Conservation (phyloP, 2,797 vertebrate genomes). For the Bradypus variegatus region DNA sequence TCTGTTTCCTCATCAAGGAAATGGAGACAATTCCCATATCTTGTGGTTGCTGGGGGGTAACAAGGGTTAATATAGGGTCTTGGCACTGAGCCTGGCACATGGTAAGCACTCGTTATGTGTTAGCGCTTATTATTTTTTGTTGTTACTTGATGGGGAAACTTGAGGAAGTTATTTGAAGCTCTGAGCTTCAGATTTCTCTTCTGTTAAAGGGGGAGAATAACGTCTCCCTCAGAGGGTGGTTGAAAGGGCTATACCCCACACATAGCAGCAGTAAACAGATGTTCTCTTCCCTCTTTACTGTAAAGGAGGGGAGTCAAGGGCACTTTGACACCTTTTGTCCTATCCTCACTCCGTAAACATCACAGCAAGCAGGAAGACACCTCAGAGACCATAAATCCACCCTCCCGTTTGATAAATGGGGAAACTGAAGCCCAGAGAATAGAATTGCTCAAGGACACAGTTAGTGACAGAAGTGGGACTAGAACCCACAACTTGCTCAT, state of each 20-base stretch:
- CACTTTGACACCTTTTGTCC: not conserved
- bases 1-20: not conserved
- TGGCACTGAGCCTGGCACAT: not conserved
- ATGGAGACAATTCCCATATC: not conserved
- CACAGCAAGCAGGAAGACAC: not conserved
- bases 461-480: not conserved
- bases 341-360: not conserved
- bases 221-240: not conserved
- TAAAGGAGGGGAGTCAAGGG: not conserved
- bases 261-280: not conserved
- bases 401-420: not conserved
- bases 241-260: not conserved
- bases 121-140: not conserved
- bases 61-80: not conserved
- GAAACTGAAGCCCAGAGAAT: not conserved
- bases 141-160: not conserved
- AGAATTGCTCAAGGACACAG: not conserved
- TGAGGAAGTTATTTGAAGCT: not conserved
- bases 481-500: not conserved
- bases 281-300: not conserved
- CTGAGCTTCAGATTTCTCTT: not conserved
- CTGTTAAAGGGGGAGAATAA: not conserved
- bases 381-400: not conserved
- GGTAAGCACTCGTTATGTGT: not conserved
- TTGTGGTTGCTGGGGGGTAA: not conserved